A percentile compares a stretch with the other conserved stretches of the same genome.
These are phyloP conservation scores for Pholis gunnellus DNA, from an alignment of 2,113 vertebrate genomes.

Conservation along the genomic window DNA sequence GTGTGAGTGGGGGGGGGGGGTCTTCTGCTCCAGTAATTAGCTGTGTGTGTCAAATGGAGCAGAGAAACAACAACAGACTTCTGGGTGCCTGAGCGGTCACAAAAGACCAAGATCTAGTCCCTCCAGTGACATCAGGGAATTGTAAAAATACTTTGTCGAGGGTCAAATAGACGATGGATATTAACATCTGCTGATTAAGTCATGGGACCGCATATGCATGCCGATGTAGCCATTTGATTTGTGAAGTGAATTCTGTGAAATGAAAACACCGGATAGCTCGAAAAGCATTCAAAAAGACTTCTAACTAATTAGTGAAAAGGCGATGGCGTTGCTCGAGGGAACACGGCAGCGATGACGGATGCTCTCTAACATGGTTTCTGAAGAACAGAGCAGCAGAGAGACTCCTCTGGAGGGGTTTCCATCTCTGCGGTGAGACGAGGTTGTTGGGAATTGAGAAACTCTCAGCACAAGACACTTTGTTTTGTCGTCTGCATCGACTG, in stretches of 20 bases:
- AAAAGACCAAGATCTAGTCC: constrained; percentile 9
- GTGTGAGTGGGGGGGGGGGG: constrained; percentile 18
- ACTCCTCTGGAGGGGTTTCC: constrained; percentile 26
- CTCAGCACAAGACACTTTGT: constrained; percentile 5
- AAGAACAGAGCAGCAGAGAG: constrained; percentile 23
- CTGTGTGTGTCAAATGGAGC: constrained; percentile 58
- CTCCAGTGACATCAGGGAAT: constrained; percentile 23
- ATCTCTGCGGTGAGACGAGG: constrained; percentile 8
- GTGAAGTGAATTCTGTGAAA: constrained; percentile 4
- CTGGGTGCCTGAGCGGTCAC: constrained; percentile 12
- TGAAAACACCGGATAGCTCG: background rate
- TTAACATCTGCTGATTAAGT: constrained; percentile 13
- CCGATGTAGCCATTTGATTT: background rate
- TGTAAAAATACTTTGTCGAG: constrained; percentile 10
- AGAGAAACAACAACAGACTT: constrained; percentile 48
- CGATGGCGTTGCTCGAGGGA: background rate
- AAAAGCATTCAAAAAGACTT: constrained; percentile 1
- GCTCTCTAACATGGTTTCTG: constrained; percentile 6
- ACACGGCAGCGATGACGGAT: constrained; percentile 9
- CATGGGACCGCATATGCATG: background rate
- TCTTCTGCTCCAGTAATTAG: constrained; percentile 52
- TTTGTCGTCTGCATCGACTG: constrained; percentile 12
- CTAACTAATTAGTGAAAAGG: background rate
- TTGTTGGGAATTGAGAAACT: constrained; percentile 45
- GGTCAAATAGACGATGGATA: constrained; percentile 13